A percentile compares a stretch with the other conserved stretches of the same genome.
These are phyloP conservation scores for Helarctos malayanus DNA, from an alignment of 2,797 vertebrate species.

Conservation along the genomic window DNA sequence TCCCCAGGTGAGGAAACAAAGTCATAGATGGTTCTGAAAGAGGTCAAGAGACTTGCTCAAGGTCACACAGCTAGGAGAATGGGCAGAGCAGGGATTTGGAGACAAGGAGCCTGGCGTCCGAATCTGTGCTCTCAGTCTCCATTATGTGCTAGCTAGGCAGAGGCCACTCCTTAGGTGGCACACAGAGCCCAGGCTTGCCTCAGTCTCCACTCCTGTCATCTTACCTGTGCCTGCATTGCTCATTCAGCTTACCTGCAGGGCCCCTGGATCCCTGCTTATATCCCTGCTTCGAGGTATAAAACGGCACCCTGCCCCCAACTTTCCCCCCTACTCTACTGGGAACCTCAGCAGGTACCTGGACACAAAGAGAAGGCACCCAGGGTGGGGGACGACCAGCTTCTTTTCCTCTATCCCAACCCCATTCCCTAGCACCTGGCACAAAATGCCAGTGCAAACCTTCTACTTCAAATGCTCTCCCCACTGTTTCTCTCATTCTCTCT, in stretches of 20 bases:
- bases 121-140: neutral
- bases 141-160: fast-evolving
- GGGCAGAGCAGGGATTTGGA: neutral
- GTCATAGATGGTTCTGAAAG: neutral
- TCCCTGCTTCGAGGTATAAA: neutral
- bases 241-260: neutral
- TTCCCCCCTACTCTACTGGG: neutral
- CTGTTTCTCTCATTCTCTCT: neutral
- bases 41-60: neutral
- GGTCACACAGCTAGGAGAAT: neutral
- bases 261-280: neutral
- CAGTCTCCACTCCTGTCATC: neutral
- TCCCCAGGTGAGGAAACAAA: neutral
- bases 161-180: neutral
- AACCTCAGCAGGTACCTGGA: neutral
- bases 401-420: no score
- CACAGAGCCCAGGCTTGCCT: neutral
- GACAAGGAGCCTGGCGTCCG: neutral
- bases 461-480: neutral
- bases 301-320: neutral
- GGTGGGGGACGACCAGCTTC: neutral
- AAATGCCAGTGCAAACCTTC: neutral
- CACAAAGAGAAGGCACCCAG: neutral
- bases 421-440: neutral
- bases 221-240: neutral